Base-by-base conservation (phyloP, 2,797 vertebrate genomes). In the Glyptemys insculpta region DNA sequence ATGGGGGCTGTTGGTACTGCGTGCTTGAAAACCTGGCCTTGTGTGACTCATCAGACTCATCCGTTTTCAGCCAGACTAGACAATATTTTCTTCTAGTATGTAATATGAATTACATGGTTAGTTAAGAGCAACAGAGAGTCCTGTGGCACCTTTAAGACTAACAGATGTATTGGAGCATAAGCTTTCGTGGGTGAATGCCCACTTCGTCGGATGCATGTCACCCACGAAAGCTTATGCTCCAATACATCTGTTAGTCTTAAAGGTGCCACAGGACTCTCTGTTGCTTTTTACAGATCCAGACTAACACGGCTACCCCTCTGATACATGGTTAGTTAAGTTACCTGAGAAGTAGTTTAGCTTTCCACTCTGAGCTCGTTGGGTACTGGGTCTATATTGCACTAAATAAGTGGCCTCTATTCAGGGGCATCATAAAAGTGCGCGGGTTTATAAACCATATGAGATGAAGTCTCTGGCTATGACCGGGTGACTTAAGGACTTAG, bases 301-400 rank as follows among this genome's bases (percentile, higher is more conserved):
- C 44, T 44, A 44, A 44, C 44, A 44, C 44, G 44, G 44, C 44
- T 44, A 44, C 44, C 8, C 44, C 7, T 44, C 44, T 44, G 44
- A 44, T 59, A 82, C 19, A 29, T 84, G 5, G 79, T 86, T 82
- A 56, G 68, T 95, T 93, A 88, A 76, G 59, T 25, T 92, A 81
- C 74, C 31, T 37, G 84, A 29, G 11, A 95, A 6, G 25, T 95
- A 80, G 18, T 88, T 95, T 59, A 74, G n/a, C 74, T 80, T 91
- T 95, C n/a, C 59, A 82, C 49, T 52, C 29, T 44, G 14, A 74
- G 87, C 18, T 76, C 37, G 56, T 18, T 74, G 78, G 53, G 85
- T 85, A 8, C 41, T 78, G 81, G 29, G 23, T 37, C 27, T 1
- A 25, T 12, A 85, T 2, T 81, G 37, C 74, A 81, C 54, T 49